These are phyloP conservation scores for Enteromius paludinosus DNA, from an alignment of 2,797 vertebrate genomes.

Conservation along the genomic window DNA sequence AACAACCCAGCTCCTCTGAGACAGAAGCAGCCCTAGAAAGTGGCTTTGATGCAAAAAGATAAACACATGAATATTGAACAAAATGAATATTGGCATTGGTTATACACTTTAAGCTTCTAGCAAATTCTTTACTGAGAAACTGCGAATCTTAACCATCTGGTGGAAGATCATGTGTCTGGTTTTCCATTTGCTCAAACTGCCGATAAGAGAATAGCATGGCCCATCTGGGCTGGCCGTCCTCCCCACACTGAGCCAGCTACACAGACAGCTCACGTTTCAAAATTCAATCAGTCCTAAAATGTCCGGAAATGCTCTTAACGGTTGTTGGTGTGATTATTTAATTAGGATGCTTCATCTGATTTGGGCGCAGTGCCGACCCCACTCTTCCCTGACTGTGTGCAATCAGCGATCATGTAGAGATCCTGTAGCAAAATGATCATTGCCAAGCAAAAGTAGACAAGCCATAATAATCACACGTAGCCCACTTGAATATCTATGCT, in stretches of 20 bases:
- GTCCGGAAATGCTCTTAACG: conserved; percentile 40
- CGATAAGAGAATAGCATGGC: conserved; percentile 12
- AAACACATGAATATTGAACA: conserved; percentile 49
- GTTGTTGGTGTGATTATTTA: conserved; percentile 53
- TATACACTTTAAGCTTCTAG: conserved; percentile 32
- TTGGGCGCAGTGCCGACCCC: conserved; percentile 14
- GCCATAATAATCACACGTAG: neutral
- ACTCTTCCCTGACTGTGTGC: conserved; percentile 13
- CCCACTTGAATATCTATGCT: conserved; percentile 39
- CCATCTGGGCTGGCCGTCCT: neutral
- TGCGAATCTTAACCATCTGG: conserved; percentile 52
- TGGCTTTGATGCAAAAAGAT: conserved; percentile 36
- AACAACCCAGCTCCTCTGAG: conserved; percentile 17
- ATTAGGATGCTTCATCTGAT: conserved; percentile 45
- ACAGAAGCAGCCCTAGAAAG: conserved; percentile 10
- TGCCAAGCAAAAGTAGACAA: conserved; percentile 8
- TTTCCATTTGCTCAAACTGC: conserved; percentile 27
- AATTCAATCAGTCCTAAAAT: conserved; percentile 15
- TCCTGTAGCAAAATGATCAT: conserved; percentile 17
- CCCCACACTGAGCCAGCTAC: neutral
- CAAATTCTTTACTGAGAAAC: conserved; percentile 27
- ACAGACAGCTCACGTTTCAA: conserved; percentile 41
- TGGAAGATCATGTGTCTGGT: conserved; percentile 8
- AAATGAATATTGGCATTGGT: conserved; percentile 39
- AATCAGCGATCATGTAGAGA: conserved; percentile 30